Evolutionary conservation across 2,888 invertebrate species (phyloP).

Genomic region (Coenonympha arcania): DNA sequence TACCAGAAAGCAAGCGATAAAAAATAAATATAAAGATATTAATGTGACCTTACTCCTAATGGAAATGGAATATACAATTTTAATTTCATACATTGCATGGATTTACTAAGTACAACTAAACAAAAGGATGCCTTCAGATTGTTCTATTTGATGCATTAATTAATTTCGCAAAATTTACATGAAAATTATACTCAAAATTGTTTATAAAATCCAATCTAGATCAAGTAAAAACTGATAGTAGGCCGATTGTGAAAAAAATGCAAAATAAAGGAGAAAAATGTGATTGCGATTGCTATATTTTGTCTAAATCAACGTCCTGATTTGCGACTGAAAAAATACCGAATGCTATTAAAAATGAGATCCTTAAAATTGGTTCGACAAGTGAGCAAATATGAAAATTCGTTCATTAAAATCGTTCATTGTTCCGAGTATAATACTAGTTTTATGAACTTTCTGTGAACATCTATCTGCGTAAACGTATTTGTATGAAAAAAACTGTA

Average conservation of each 20-base stretch:
- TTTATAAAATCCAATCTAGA: too few species aligned
- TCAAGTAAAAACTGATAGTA: not conserved
- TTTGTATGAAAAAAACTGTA: not conserved
- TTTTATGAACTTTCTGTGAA: not conserved
- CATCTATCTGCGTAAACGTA: too few species aligned
- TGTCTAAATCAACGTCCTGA: not conserved
- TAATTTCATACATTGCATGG: conserved; percentile 61
- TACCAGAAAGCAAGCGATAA: too few species aligned
- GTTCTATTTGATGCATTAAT: too few species aligned
- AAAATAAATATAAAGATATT: not conserved
- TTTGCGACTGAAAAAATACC: conserved; percentile 3
- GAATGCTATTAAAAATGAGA: conserved; percentile 54
- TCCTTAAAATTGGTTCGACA: conserved; percentile 66
- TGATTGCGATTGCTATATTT: not conserved
- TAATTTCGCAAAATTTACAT: too few species aligned
- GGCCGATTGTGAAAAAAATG: not conserved
- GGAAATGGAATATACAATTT: conserved; percentile 61
- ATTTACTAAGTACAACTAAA: conserved; percentile 38
- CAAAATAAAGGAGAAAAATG: not conserved
- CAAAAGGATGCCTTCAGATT: conserved; percentile 2
- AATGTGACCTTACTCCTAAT: conserved; percentile 36
- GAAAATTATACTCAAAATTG: too few species aligned
- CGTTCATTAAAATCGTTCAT: conserved; percentile 55
- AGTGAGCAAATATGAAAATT: conserved; percentile 64
- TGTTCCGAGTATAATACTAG: conserved; percentile 39